phyloP scores from a whole-genome alignment of 2,113 vertebrate genomes.

The Tachysurus vachellii region DNA sequence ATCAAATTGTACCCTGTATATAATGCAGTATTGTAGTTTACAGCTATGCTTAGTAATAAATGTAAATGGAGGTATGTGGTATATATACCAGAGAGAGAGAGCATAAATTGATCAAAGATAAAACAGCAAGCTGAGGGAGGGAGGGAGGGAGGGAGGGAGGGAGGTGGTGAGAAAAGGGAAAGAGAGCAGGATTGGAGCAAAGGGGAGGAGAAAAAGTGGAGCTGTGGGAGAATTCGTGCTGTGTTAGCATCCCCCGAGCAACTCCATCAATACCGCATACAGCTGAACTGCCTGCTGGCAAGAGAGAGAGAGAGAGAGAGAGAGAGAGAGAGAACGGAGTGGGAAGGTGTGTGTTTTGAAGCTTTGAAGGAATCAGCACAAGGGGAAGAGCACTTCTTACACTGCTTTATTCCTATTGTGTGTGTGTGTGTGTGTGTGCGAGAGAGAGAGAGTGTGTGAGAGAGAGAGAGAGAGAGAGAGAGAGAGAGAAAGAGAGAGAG shows the following conservation, averaged over 20 bases:
- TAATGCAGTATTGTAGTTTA: not conserved
- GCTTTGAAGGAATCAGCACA: conserved; percentile 13
- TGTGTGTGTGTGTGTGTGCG: conserved; percentile 31
- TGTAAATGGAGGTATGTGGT: not conserved
- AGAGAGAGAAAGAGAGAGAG: conserved; percentile 11
- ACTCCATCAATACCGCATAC: conserved; percentile 81
- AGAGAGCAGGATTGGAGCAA: conserved; percentile 28
- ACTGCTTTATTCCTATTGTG: conserved; percentile 28
- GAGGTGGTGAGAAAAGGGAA: conserved; percentile 27
- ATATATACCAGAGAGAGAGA: conserved; percentile 29
- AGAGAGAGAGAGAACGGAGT: not conserved
- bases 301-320: conserved; percentile 51
- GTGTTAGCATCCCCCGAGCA: conserved; percentile 80
- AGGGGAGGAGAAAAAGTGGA: conserved; percentile 54
- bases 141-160: conserved; percentile 25
- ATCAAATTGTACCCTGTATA: not conserved
- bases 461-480: not conserved
- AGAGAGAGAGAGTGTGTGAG: too few relatives aligned
- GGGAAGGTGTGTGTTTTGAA: conserved; percentile 17
- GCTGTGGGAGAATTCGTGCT: conserved; percentile 72
- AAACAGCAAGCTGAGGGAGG: conserved; percentile 14
- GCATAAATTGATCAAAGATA: not conserved
- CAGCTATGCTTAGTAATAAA: not conserved
- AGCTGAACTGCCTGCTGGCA: conserved; percentile 74
- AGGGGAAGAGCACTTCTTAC: conserved; percentile 34